Conservation (phyloP, 2,888 invertebrate species). For the Diadromus collaris region DNA sequence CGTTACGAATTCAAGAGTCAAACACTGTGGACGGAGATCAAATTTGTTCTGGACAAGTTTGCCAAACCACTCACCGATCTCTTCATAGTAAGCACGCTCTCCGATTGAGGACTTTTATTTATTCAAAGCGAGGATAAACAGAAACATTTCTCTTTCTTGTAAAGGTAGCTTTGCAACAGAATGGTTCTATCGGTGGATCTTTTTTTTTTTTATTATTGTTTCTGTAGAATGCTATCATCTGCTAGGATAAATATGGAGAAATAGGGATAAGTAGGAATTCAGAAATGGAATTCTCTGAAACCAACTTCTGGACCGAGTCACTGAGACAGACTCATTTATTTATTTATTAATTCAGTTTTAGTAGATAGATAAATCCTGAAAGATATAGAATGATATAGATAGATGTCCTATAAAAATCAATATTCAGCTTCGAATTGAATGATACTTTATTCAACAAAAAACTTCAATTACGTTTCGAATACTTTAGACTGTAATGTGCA, state of each 20-base stretch:
- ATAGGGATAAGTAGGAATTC: no score
- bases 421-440: background rate
- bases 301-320: no score
- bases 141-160: background rate
- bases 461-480: background rate
- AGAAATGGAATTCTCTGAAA: no score
- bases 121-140: background rate
- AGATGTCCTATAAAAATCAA: background rate
- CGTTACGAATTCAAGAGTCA: conserved; percentile 98
- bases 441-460: background rate
- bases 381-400: no score
- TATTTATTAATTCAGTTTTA: no score
- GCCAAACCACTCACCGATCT: conserved; percentile 97
- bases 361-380: no score
- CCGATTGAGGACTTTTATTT: conserved; percentile 2
- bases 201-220: no score
- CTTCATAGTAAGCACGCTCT: conserved; percentile 85
- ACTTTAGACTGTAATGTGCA: background rate
- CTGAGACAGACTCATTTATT: no score
- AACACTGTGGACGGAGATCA: conserved; percentile 97
- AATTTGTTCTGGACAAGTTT: conserved; percentile 96
- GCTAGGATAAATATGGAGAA: no score
- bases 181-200: background rate
- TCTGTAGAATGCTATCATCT: no score
- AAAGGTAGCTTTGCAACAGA: background rate